A percentile compares a stretch with the other conserved stretches of the same genome.
Evolutionary conservation across 2,888 invertebrate genomes (phyloP).

Genomic region (Drosophila flavopinicola): DNA sequence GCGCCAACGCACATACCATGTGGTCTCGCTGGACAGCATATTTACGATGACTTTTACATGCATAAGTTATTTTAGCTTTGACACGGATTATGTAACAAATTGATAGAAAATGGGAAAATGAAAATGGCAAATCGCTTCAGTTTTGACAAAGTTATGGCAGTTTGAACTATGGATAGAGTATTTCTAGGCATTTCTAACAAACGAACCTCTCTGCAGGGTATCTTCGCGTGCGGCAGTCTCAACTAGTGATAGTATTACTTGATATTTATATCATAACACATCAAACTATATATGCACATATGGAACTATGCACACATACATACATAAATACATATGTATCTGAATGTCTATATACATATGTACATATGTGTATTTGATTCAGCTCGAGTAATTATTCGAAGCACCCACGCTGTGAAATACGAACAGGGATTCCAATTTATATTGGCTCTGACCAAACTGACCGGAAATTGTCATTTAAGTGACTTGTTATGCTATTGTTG

Average conservation of each 20-base stretch:
- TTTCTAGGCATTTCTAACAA: too few relatives aligned
- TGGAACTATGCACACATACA: slow-evolving; percentile 10
- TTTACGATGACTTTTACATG: neutral
- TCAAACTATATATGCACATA: slow-evolving; percentile 9
- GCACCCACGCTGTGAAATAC: slow-evolving; percentile 75
- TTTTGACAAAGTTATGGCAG: too few relatives aligned
- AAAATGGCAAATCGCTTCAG: too few relatives aligned
- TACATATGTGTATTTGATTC: slow-evolving; percentile 24
- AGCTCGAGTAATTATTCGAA: slow-evolving; percentile 67
- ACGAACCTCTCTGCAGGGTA: slow-evolving; percentile 8
- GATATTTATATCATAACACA: slow-evolving; percentile 21
- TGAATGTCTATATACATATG: slow-evolving; percentile 1
- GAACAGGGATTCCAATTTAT: slow-evolving; percentile 74
- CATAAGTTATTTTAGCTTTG: neutral
- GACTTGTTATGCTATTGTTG: slow-evolving; percentile 27
- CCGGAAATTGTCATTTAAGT: slow-evolving; percentile 79
- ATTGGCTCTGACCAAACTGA: slow-evolving; percentile 75
- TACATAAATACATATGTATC: too few relatives aligned
- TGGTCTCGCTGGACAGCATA: slow-evolving; percentile 6
- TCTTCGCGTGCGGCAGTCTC: neutral
- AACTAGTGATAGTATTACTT: neutral
- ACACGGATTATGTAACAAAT: neutral
- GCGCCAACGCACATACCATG: slow-evolving; percentile 59
- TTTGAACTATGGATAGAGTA: too few relatives aligned
- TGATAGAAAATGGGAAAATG: too few relatives aligned